phyloP scores from a whole-genome alignment of 1,140 invertebrate genomes.

The Drosophila rufa region DNA sequence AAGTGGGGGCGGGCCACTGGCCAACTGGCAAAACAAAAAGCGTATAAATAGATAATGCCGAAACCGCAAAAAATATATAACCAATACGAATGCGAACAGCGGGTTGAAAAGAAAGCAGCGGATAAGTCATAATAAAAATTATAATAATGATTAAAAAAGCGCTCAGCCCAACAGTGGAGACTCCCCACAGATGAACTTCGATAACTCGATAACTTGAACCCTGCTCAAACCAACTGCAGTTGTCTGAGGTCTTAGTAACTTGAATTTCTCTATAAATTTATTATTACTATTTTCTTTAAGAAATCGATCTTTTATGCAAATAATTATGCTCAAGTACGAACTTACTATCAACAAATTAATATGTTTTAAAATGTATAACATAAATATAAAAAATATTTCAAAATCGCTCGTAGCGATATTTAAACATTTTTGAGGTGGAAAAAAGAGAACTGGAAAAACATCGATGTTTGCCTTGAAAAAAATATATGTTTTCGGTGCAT shows the following conservation, averaged over 20 bases:
- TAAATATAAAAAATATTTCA: too few relatives aligned
- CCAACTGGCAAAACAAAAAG: conserved; percentile 43
- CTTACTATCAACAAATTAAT: too few relatives aligned
- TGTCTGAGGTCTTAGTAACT: not conserved
- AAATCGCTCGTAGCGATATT: not conserved
- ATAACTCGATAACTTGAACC: not conserved
- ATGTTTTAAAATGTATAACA: too few relatives aligned
- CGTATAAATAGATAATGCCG: conserved; percentile 70
- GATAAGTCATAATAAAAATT: conserved; percentile 71
- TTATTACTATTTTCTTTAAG: too few relatives aligned
- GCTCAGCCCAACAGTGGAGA: conserved; percentile 20
- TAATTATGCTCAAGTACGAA: too few relatives aligned
- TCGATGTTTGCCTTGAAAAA: not conserved
- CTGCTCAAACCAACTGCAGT: too few relatives aligned
- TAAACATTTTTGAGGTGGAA: not conserved
- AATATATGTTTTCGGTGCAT: too few relatives aligned
- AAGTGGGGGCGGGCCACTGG: conserved; percentile 36
- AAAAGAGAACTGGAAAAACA: not conserved
- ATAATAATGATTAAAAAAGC: conserved; percentile 79
- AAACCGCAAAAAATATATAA: conserved; percentile 54
- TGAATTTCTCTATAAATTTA: too few relatives aligned
- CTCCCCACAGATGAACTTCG: not conserved
- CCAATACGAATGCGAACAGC: conserved; percentile 32
- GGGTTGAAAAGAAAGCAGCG: conserved; percentile 68
- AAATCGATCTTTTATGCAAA: too few relatives aligned